Evolutionary conservation across 2,797 vertebrate genomes (phyloP), one percentile per base, ranked within the genome.

Genomic region (Molossus alvarezi): DNA sequence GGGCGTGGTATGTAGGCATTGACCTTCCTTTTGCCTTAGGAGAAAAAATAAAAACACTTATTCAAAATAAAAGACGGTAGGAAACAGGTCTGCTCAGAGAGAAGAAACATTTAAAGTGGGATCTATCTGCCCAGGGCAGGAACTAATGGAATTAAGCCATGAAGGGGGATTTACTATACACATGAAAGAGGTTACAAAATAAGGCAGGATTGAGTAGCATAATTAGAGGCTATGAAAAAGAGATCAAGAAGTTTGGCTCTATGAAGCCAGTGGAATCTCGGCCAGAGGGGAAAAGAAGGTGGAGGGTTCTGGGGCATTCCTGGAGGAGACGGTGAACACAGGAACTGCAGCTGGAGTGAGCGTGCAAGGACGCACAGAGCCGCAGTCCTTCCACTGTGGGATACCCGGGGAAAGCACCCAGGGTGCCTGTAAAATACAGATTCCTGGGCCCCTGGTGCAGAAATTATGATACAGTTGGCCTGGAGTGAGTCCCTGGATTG

Each of bases 91-190:
- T 93, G 85, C 14, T 92, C 64, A 88, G 53, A 88, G 37, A 77
- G 29, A 27, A 20, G 29, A 91, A 57, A 9, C 14, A 65, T 90
- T 93, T 69, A 58, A 95, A 93, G 51, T n/a, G 57, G 13, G 18
- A 67, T 88, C 57, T 89, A 91, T 92, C 88, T 88, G 72, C 41
- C 64, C 33, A 69, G 72, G 41, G 81, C 72, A 94, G 85, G 72
- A 96, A 84, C 83, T 83, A 94, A 64, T 96, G n/a, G 37, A 92
- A 92, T 91, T 82, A 88, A 77, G 53, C 62, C 67, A 57, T 9
- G 48, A 71, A 91, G 51, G 53, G n/a, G 23, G 18, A 77, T 83
- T 96, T 85, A 73, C 72, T 62, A n/a, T 48, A 84, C 12, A 37
- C 29, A 91, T 81, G 80, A 93, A 90, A 93, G 60, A 77, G 29